These are phyloP conservation scores for Zhuqinia jingwanae DNA, from an alignment of 2,888 invertebrate genomes.

Conservation along the genomic window DNA sequence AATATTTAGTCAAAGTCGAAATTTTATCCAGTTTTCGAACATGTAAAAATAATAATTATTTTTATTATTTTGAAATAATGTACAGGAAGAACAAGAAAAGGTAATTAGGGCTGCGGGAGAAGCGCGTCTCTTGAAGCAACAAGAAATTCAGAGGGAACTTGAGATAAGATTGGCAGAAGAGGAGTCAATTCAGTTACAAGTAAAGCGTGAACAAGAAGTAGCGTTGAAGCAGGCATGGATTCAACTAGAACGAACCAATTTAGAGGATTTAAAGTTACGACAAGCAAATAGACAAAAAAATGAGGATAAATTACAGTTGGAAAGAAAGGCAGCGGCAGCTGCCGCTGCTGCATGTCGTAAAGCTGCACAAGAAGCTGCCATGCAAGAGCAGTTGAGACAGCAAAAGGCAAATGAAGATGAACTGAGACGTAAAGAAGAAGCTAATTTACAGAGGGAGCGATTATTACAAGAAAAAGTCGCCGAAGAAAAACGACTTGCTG, in stretches of 20 bases:
- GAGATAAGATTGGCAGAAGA: constrained; percentile 8
- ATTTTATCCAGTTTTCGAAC: too few species aligned
- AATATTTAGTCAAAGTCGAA: too few species aligned
- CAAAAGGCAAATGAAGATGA: constrained; percentile 58
- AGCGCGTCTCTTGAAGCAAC: not conserved
- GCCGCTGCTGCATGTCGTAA: constrained; percentile 6
- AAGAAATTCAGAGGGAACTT: not conserved
- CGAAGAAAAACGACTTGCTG: constrained; percentile 43
- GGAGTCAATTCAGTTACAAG: not conserved
- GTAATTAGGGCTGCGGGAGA: not conserved
- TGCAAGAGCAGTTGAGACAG: constrained; percentile 29
- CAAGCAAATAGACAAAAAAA: constrained; percentile 24
- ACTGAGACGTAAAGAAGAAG: constrained; percentile 34
- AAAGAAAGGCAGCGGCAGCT: constrained; percentile 37
- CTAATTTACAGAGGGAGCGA: constrained; percentile 26
- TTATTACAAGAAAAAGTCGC: constrained; percentile 31
- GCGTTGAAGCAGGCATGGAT: constrained; percentile 15
- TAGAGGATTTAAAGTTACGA: constrained; percentile 35
- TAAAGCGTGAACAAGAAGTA: not conserved
- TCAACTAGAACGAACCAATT: not conserved
- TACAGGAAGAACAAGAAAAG: constrained; percentile 41
- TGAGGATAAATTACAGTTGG: constrained; percentile 16
- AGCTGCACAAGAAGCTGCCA: constrained; percentile 48
- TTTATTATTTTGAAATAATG: too few species aligned
- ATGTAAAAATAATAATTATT: too few species aligned